These are phyloP conservation scores for Lathronympha strigana DNA, from an alignment of 2,888 invertebrate genomes.

Conservation along the genomic window DNA sequence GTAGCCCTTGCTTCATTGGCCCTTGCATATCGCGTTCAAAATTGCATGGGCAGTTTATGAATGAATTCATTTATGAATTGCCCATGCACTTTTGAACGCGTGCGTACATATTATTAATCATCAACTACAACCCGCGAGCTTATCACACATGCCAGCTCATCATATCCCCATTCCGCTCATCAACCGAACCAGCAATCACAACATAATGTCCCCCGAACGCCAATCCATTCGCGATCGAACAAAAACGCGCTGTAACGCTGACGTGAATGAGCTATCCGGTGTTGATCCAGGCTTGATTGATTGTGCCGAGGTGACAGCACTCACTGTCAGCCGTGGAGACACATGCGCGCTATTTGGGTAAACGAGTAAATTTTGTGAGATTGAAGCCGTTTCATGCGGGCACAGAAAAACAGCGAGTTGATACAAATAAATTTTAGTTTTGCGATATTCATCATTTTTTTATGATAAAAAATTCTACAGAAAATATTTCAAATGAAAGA, in stretches of 20 bases:
- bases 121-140: no score
- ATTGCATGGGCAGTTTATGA: no score
- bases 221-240: conserved; percentile 31
- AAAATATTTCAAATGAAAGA: no score
- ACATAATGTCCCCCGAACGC: conserved; percentile 41
- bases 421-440: no score
- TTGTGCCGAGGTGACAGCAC: conserved; percentile 23
- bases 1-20: no score
- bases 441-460: no score
- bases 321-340: background rate
- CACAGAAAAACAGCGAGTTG: no score
- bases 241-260: conserved; percentile 38
- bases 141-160: background rate
- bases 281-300: conserved; percentile 39
- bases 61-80: no score
- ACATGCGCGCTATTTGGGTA: background rate
- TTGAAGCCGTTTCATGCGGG: background rate
- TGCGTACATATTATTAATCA: no score
- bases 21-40: no score
- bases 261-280: conserved; percentile 19
- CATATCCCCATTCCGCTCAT: background rate
- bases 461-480: no score
- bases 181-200: conserved; percentile 29
- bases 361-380: conserved; percentile 2
- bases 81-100: no score